phyloP scores from a whole-genome alignment of 2,113 vertebrate species.

The Mystacornis crossleyi region DNA sequence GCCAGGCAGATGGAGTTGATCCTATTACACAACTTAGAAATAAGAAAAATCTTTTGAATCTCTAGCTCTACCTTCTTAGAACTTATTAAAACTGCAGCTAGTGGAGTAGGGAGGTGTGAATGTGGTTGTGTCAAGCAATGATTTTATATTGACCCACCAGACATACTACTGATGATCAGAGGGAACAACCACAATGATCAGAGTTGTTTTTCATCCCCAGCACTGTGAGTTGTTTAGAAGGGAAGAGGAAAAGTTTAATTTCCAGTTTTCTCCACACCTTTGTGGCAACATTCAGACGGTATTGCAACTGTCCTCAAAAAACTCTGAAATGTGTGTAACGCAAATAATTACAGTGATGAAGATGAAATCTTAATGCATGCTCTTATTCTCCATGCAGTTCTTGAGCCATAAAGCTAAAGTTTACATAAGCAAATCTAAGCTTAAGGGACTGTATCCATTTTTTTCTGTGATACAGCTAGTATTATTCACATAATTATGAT shows the following conservation, averaged over 20 bases:
- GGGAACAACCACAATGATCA: neutral
- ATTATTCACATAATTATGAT: neutral
- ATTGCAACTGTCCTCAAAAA: neutral
- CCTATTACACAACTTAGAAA: slow-evolving; percentile 6
- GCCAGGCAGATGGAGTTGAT: slow-evolving; percentile 18
- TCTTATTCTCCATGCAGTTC: neutral
- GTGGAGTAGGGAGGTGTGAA: neutral
- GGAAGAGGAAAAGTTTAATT: neutral
- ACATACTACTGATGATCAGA: neutral
- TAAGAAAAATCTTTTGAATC: neutral
- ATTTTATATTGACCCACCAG: neutral
- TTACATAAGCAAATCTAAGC: neutral
- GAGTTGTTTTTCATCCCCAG: neutral
- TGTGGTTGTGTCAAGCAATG: neutral
- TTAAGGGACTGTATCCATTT: neutral
- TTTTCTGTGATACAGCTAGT: neutral
- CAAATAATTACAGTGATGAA: neutral
- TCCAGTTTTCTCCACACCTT: neutral
- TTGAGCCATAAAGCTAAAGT: neutral
- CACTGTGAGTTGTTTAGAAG: neutral
- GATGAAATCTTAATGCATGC: neutral
- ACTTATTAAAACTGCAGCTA: neutral
- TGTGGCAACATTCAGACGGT: neutral
- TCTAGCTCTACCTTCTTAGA: neutral
- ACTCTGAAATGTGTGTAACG: accelerated